These are phyloP conservation scores for Aphaenogaster floridana DNA, from an alignment of 1,140 invertebrate species.

Conservation along the genomic window DNA sequence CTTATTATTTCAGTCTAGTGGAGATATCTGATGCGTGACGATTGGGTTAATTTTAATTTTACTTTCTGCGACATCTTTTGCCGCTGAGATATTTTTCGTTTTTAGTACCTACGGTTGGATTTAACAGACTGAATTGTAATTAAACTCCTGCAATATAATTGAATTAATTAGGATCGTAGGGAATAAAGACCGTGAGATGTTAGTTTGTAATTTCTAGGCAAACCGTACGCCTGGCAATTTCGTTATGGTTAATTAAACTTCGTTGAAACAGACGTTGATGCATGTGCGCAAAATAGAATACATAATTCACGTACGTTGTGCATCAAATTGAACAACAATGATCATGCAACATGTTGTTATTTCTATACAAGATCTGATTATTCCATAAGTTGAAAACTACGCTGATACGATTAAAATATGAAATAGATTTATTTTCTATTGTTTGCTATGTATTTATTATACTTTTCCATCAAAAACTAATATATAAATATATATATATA, in stretches of 20 bases:
- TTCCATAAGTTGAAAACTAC: neutral
- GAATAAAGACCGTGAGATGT: slow-evolving; percentile 55
- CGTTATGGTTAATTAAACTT: slow-evolving; percentile 63
- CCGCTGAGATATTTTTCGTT: neutral
- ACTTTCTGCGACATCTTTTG: neutral
- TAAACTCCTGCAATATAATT: slow-evolving; percentile 42
- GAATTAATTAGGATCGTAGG: slow-evolving; percentile 48
- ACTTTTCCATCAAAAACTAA: neutral
- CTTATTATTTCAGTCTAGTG: neutral
- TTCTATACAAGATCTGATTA: neutral
- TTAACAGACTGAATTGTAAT: slow-evolving; percentile 20
- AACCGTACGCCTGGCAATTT: slow-evolving; percentile 43
- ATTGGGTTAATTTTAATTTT: slow-evolving; percentile 19
- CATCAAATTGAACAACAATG: slow-evolving; percentile 42
- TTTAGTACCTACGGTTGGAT: neutral
- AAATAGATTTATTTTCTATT: neutral
- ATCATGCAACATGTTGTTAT: slow-evolving; percentile 31
- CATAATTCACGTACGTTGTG: neutral
- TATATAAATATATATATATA: neutral
- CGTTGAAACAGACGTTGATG: slow-evolving; percentile 36
- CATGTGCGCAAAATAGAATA: slow-evolving; percentile 45
- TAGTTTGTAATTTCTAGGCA: slow-evolving; percentile 50
- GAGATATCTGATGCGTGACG: neutral
- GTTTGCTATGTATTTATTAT: neutral
- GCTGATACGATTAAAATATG: neutral